Evolutionary conservation across 1,140 invertebrate genomes (phyloP), one percentile per base, ranked within the genome.

Genomic region (Cydia fagiglandana): DNA sequence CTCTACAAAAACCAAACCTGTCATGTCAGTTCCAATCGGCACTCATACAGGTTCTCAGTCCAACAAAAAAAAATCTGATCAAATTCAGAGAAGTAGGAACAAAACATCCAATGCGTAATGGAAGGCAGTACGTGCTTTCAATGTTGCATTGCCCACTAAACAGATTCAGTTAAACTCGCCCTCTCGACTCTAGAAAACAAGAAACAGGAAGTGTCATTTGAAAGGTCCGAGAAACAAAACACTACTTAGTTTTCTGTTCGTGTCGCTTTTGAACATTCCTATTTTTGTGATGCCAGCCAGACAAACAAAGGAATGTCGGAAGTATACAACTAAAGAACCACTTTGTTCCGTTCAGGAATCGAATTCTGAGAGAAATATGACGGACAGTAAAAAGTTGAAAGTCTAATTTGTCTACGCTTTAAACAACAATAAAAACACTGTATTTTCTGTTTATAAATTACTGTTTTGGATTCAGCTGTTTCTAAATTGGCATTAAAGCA

Each of bases 181-280:
- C 15, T 41, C 34, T 70, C n/a, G 34, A 20, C 17, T 70, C 30
- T 41, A 70, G 38, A 70, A 68, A 45, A 7, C 66, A 45, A 34
- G 34, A 70, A 70, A 70, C 66, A 70, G 66, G 66, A 70, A 70
- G 66, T 70, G 30, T 38, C n/a, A 45, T 70, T 70, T 70, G n/a
- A 17, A 38, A 61, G 56, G 56, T 61, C 56, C 20, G 56, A 61
- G 56, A 61, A 61, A 61, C 20, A 61, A 61, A 61, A 24, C 17
- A 61, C 56, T 61, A 24, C 20, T 61, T 61, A 61, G 56, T 61
- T 61, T 61, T 24, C 56, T 61, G 17, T 61, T 24, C 56, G 56
- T 61, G 56, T 61, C 20, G 56, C 56, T 61, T 61, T 61, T 61
- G 12, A 61, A 24, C 17, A 61, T 24, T 61, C 20, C 56, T 61